phyloP scores from a whole-genome alignment of 2,888 invertebrate genomes.

The Lamellibrachia columna region DNA sequence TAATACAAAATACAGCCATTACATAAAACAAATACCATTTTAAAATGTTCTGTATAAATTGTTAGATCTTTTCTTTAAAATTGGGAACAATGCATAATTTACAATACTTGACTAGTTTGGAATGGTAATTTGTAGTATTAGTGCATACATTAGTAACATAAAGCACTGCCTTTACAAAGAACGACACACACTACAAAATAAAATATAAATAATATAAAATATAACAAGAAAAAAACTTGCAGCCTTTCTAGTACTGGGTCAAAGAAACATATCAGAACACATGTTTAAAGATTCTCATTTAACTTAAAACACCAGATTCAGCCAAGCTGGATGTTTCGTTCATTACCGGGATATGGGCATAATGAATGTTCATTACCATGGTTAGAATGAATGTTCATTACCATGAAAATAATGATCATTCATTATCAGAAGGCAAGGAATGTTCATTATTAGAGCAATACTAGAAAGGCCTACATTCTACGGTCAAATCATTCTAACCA shows the following conservation, averaged over 20 bases:
- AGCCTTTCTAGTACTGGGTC: constrained; percentile 5
- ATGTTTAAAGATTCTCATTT: neutral
- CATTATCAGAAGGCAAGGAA: neutral
- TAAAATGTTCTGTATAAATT: neutral
- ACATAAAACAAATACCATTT: neutral
- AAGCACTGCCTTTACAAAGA: neutral
- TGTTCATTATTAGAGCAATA: neutral
- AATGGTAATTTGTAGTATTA: neutral
- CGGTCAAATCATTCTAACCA: neutral
- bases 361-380: neutral
- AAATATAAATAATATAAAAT: neutral
- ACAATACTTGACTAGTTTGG: neutral
- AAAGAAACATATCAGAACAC: neutral
- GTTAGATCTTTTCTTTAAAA: neutral
- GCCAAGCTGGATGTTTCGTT: neutral
- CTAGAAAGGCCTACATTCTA: constrained; percentile 11
- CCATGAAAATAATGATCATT: neutral
- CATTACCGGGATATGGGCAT: neutral
- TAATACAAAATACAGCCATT: neutral
- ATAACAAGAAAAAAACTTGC: neutral
- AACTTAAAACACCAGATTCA: neutral
- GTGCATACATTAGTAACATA: neutral
- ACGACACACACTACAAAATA: neutral
- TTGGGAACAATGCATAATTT: neutral
- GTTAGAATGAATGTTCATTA: constrained; percentile 11